phyloP scores from a whole-genome alignment of 2,113 vertebrate species.

The Tenrec ecaudatus region DNA sequence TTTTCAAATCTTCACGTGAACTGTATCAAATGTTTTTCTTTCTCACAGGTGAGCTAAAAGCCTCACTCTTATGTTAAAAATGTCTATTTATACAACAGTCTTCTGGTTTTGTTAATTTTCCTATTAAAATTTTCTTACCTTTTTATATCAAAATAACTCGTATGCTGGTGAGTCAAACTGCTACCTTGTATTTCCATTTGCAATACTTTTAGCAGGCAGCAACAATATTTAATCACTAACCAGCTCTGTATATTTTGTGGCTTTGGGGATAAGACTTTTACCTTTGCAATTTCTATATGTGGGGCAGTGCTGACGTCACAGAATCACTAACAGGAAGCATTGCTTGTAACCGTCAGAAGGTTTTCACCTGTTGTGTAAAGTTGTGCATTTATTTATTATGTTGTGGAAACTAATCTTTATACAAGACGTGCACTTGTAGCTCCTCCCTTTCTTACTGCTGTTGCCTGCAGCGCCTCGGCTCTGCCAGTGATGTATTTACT shows the following conservation, averaged over 20 bases:
- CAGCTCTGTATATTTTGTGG: conserved; percentile 77
- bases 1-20: conserved; percentile 71
- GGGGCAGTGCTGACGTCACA: conserved; percentile 27
- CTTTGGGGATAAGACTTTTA: conserved; percentile 64
- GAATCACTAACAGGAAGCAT: conserved; percentile 65
- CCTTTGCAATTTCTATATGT: conserved; percentile 62
- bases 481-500: conserved; percentile 82
- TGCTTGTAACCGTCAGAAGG: conserved; percentile 63
- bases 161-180: conserved; percentile 75
- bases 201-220: conserved; percentile 68
- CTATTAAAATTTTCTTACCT: conserved; percentile 71
- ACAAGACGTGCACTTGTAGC: conserved; percentile 65
- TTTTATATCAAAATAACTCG: conserved; percentile 69
- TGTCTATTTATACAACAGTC: conserved; percentile 65
- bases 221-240: conserved; percentile 61
- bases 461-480: conserved; percentile 76
- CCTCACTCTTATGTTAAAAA: conserved; percentile 65
- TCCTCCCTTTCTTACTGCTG: conserved; percentile 81
- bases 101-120: conserved; percentile 72
- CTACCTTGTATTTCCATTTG: conserved; percentile 73
- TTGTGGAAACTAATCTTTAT: conserved; percentile 79
- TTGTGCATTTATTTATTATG: conserved; percentile 81
- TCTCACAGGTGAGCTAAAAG: conserved; percentile 39
- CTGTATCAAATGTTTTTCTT: conserved; percentile 54
- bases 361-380: conserved; percentile 80